Evolutionary conservation across 2,888 invertebrate species (phyloP).

Genomic region (Eupithecia vulgata): DNA sequence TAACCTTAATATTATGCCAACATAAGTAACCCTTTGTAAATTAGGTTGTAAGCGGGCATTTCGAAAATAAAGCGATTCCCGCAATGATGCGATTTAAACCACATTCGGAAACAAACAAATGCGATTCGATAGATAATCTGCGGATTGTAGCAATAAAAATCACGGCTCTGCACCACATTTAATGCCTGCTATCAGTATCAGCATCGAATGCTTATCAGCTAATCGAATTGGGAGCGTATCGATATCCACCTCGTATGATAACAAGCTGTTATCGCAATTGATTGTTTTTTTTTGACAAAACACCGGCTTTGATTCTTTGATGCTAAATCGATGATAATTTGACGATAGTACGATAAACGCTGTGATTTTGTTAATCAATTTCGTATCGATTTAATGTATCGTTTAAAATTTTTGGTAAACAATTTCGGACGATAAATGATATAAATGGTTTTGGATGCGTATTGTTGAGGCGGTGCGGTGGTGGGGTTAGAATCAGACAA

Average conservation of each 20-base stretch:
- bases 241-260: slow-evolving; percentile 77
- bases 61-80: slow-evolving; percentile 34
- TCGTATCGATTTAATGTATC: not conserved
- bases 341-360: slow-evolving; percentile 31
- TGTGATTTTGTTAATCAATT: slow-evolving; percentile 4
- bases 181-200: slow-evolving; percentile 78
- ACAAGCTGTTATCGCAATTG: slow-evolving; percentile 80
- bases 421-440: not conserved
- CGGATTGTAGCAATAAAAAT: slow-evolving; percentile 78
- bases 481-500: too few species aligned
- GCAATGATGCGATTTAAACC: slow-evolving; percentile 27
- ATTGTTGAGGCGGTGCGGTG: too few species aligned
- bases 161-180: slow-evolving; percentile 76
- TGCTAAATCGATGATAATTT: slow-evolving; percentile 52
- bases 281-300: slow-evolving; percentile 76
- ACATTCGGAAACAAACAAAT: slow-evolving; percentile 34
- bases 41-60: not conserved
- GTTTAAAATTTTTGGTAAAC: not conserved
- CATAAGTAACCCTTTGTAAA: not conserved
- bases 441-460: not conserved
- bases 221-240: slow-evolving; percentile 82
- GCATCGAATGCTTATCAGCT: slow-evolving; percentile 80
- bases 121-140: slow-evolving; percentile 59
- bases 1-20: not conserved
- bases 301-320: slow-evolving; percentile 68